Conservation (phyloP, 2,797 vertebrate species). For the Eremophila alpestris region DNA sequence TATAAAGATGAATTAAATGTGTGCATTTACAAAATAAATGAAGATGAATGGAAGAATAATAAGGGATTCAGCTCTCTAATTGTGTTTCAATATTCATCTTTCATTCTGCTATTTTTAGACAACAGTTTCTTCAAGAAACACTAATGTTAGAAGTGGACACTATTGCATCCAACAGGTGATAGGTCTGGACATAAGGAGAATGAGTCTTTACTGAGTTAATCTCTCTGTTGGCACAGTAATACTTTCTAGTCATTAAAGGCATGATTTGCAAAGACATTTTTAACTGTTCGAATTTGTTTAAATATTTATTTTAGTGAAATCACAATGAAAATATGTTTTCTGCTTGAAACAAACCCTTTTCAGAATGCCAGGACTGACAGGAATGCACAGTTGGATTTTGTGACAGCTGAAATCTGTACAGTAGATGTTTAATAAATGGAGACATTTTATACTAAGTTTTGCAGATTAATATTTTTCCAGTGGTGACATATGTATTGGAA, state of each 20-base stretch:
- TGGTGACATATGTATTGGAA: slow-evolving; percentile 56
- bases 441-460: slow-evolving; percentile 62
- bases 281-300: slow-evolving; percentile 18
- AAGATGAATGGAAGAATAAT: background rate
- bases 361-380: background rate
- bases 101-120: background rate
- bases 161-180: background rate
- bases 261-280: background rate
- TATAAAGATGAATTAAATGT: background rate
- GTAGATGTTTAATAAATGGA: slow-evolving; percentile 61
- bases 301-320: slow-evolving; percentile 49
- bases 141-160: background rate
- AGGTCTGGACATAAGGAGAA: background rate
- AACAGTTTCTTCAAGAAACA: background rate
- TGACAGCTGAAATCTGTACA: slow-evolving; percentile 59
- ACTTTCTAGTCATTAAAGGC: background rate
- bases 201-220: background rate
- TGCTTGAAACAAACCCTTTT: slow-evolving; percentile 18
- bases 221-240: background rate
- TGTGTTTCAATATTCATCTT: background rate
- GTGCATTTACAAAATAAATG: background rate
- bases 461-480: slow-evolving; percentile 62
- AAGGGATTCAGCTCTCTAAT: background rate
- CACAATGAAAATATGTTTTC: slow-evolving; percentile 37
- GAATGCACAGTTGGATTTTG: slow-evolving; percentile 34